Evolutionary conservation across 2,797 vertebrate genomes (phyloP), one percentile per base, ranked within the genome.

Genomic region (Coregonus suidteri): DNA sequence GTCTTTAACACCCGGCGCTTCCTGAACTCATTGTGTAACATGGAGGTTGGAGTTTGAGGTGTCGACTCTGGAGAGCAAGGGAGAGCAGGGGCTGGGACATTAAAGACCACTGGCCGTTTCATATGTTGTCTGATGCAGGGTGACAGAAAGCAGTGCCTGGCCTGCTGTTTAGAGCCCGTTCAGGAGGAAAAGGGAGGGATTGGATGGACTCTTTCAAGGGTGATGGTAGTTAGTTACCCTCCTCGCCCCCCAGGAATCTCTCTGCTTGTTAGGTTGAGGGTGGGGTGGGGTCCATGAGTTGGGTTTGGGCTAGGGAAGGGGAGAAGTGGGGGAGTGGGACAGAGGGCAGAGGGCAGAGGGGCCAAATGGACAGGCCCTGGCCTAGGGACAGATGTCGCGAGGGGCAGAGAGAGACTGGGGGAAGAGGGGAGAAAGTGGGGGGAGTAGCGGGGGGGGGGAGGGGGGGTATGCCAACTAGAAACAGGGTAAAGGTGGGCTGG

Each of bases 1-100:
- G 79, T 85, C 81, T 88, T 54, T 90, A 74, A 83, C 89, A 82
- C 86, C 76, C 18, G n/a, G 56, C 65, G 81, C 86, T 90, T 90
- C 89, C 89, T 87, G 88, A 79, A 78, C 31, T 86, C 76, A 72
- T 71, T 80, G 85, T 79, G 67, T 74, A 54, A 71, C 73, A 62
- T 72, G 75, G 74, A 77, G 68, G 25, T 13, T 20, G 68, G 68
- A 54, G 68, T 37, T 51, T 37, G 76, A 86, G 84, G 88, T 83
- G 87, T 84, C 52, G 30, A 5, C 3, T 31, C 25, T 73, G 52
- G 53, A 18, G 41, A 41, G 35, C 14, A 35, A 69, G 70, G 20
- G 64, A 74, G 76, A 68, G 62, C 20, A 41, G 69, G 69, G 67
- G 74, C 20, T 64, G 81, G 70, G 5, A 82, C 82, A 84, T 85